phyloP scores from a whole-genome alignment of 2,888 invertebrate genomes.

The Leptinotarsa tumamoca region DNA sequence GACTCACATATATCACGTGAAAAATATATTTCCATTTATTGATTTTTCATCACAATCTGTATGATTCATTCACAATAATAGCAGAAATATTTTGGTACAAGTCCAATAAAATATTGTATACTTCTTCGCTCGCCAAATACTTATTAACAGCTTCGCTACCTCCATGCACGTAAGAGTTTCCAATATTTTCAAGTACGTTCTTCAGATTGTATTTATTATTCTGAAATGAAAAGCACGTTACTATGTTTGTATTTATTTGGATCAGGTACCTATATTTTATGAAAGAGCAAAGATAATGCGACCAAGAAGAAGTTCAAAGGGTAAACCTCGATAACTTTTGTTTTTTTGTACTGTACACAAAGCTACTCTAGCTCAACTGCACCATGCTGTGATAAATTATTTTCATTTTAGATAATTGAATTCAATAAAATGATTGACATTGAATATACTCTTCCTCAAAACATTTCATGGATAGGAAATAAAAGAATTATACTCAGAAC shows the following conservation, averaged over 20 bases:
- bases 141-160: neutral
- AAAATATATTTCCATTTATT: too few species aligned
- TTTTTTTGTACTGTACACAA: too few species aligned
- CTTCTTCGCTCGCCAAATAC: conserved; percentile 4
- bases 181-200: neutral
- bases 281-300: neutral
- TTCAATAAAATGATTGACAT: too few species aligned
- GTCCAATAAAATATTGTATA: neutral
- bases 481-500: too few species aligned
- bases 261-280: neutral
- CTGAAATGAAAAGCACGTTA: neutral
- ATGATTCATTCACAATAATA: neutral
- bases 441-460: too few species aligned
- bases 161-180: neutral
- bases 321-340: too few species aligned
- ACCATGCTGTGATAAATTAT: too few species aligned
- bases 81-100: neutral
- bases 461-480: too few species aligned
- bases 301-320: too few species aligned
- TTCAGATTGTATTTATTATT: neutral
- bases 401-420: too few species aligned
- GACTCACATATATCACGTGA: too few species aligned
- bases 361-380: too few species aligned
- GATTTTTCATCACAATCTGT: neutral
- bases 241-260: neutral